phyloP scores from a whole-genome alignment of 2,888 invertebrate species.

The Lasius platythorax region DNA sequence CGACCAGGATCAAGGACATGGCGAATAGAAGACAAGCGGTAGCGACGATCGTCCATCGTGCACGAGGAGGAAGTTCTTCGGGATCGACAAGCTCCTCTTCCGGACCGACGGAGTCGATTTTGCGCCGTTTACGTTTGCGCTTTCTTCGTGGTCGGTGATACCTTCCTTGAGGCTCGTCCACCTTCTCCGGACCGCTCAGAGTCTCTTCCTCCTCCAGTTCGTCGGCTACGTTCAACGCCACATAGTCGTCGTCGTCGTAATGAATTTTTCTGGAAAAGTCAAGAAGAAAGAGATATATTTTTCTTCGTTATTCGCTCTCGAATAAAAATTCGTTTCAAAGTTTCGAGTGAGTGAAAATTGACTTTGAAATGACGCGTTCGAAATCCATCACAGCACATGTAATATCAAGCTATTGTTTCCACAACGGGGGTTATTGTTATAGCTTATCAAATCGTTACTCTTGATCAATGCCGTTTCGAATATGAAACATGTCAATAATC shows the following conservation, averaged over 20 bases:
- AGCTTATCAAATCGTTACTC: constrained; percentile 8
- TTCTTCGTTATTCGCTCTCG: background rate
- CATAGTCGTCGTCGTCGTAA: constrained; percentile 87
- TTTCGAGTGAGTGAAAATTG: background rate
- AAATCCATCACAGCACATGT: background rate
- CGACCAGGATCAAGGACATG: constrained; percentile 96
- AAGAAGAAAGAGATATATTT: background rate
- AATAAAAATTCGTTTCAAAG: background rate
- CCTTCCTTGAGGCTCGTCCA: constrained; percentile 74
- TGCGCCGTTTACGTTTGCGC: constrained; percentile 84
- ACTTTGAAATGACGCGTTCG: background rate
- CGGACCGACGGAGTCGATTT: constrained; percentile 75
- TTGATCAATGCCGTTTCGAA: constrained; percentile 13
- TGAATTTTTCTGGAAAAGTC: constrained; percentile 84
- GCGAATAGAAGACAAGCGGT: constrained; percentile 95
- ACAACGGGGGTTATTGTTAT: constrained; percentile 12
- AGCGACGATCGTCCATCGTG: constrained; percentile 96
- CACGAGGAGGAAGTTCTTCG: constrained; percentile 93
- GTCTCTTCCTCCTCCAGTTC: constrained; percentile 84
- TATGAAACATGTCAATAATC: constrained; percentile 13
- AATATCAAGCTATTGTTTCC: constrained; percentile 26
- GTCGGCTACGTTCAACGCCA: constrained; percentile 87
- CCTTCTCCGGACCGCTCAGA: constrained; percentile 76
- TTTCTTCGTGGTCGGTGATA: constrained; percentile 83
- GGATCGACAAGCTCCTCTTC: constrained; percentile 90